A percentile compares a stretch with the other conserved stretches of the same genome.
Evolutionary conservation across 2,113 vertebrate genomes (phyloP).

Genomic region (Chionis minor): DNA sequence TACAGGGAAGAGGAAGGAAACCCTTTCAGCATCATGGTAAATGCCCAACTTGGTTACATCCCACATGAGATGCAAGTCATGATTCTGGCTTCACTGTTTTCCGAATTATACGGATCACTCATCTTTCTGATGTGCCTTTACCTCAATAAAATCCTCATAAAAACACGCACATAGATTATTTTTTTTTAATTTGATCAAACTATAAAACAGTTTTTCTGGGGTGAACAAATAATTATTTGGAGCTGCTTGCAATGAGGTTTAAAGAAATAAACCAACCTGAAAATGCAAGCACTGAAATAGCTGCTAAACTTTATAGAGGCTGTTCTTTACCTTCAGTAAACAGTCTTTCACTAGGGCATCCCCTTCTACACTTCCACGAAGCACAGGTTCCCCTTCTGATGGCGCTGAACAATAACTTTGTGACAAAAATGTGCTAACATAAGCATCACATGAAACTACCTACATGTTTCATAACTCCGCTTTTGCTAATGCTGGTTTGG

Average conservation of each 20-base stretch:
- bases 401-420: background rate
- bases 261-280: background rate
- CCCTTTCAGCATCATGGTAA: background rate
- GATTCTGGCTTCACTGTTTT: background rate
- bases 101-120: background rate
- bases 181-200: background rate
- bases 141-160: background rate
- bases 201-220: background rate
- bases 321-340: background rate
- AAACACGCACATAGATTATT: background rate
- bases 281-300: background rate
- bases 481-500: background rate
- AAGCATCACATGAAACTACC: background rate
- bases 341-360: background rate
- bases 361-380: background rate
- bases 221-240: background rate
- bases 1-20: slow-evolving; percentile 8
- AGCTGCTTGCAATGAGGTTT: background rate
- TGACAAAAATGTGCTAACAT: background rate
- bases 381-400: background rate
- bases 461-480: background rate
- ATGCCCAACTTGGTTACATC: background rate
- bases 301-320: background rate
- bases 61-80: background rate
- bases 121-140: background rate